These are phyloP conservation scores for Poeciliopsis prolifica DNA, from an alignment of 2,113 vertebrate genomes.

Conservation along the genomic window DNA sequence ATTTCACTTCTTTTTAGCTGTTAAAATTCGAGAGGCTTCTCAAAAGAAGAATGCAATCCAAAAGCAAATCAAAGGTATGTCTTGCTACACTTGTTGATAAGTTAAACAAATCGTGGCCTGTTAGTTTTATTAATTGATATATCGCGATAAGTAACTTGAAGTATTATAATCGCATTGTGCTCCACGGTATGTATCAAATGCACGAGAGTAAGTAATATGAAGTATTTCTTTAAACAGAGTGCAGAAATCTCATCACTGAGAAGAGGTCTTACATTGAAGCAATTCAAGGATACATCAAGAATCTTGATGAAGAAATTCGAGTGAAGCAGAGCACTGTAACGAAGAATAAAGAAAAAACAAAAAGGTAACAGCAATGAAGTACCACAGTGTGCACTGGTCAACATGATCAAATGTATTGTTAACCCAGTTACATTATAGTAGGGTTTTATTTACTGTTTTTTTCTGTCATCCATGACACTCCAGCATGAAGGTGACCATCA, in stretches of 20 bases:
- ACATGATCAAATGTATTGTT: neutral
- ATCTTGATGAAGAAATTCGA: constrained; percentile 64
- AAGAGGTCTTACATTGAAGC: constrained; percentile 53
- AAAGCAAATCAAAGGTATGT: constrained; percentile 67
- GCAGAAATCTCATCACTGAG: constrained; percentile 59
- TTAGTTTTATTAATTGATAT: too few species aligned
- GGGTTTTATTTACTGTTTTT: neutral
- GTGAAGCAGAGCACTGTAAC: constrained; percentile 58
- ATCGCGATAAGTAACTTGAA: too few species aligned
- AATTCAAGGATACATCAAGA: constrained; percentile 37
- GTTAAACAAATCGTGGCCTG: too few species aligned
- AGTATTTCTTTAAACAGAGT: constrained; percentile 49
- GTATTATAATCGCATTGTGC: neutral
- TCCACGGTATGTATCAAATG: neutral
- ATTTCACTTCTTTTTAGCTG: constrained; percentile 33
- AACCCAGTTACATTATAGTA: neutral
- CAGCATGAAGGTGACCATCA: constrained; percentile 67
- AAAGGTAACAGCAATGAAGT: constrained; percentile 59
- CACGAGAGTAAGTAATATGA: neutral
- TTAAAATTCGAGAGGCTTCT: constrained; percentile 68
- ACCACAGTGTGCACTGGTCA: neutral
- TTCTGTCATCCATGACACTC: constrained; percentile 20
- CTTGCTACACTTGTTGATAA: neutral
- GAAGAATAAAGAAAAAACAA: constrained; percentile 60
- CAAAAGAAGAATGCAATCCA: constrained; percentile 68